Evolutionary conservation across 2,888 invertebrate genomes (phyloP), one percentile per base, ranked within the genome.

Genomic region (Empis livida): DNA sequence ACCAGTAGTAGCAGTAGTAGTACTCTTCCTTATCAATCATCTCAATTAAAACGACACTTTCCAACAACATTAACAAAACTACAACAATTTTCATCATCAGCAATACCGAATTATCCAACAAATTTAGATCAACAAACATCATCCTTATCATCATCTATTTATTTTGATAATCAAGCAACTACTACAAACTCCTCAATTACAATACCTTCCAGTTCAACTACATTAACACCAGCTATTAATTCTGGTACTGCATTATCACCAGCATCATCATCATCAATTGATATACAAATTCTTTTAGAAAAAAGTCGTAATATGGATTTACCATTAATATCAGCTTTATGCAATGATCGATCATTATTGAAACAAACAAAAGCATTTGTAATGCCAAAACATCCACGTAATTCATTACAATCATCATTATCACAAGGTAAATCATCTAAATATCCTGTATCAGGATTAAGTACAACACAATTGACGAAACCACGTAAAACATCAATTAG

Each of bases 301-400:
- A 88, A 90, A 71, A 90, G 89, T 70, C 84, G 84, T 64, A 86
- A 90, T 64, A 74, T 92, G 61, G 91, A 92, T 71, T 74, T 94
- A 67, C 94, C 94, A 16, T 73, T 95, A 51, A 92, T 94, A 62
- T 87, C 91, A 50, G 94, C 93, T 13, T 75, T 94, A 56, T 94
- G 92, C 73, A 94, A 93, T 65, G 94, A 94, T 69, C 80, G 87
- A 49, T 87, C 90, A 50, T 75, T 94, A 60, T 73, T 90, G 49
- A 89, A 88, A 69, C 90, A 90, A 70, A 90, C 89, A 44, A 88
- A 88, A 67, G 87, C 88, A 17, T 85, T 86, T 63, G 86, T 84
- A 54, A 77, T 82, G 74, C 83, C 85, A 46, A 84, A 84, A 65
- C 78, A 78, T 59, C 74, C 77, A 30, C 51, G 56, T 47, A 69